These are phyloP conservation scores for Drosophila flavopinicola DNA, from an alignment of 2,888 invertebrate genomes.

Conservation along the genomic window DNA sequence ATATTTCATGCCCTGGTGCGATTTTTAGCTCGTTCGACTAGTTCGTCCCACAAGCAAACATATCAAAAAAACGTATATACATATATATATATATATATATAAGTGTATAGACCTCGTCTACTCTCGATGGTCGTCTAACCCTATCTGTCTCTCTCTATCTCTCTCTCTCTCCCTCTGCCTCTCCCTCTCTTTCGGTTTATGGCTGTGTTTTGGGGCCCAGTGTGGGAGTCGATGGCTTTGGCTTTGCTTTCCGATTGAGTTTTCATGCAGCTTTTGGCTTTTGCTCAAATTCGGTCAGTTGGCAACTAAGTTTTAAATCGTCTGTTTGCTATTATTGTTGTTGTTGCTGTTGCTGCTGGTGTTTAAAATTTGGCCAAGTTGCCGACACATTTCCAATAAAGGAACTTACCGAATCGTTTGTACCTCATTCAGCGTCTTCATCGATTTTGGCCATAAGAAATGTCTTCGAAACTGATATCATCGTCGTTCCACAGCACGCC, in stretches of 20 bases:
- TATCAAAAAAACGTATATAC: slow-evolving; percentile 36
- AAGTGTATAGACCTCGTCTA: slow-evolving; percentile 62
- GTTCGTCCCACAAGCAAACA: slow-evolving; percentile 71
- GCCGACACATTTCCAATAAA: slow-evolving; percentile 44
- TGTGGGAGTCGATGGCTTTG: slow-evolving; percentile 62
- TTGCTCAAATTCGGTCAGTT: slow-evolving; percentile 59
- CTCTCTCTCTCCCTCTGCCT: neutral
- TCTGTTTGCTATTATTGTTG: slow-evolving; percentile 22
- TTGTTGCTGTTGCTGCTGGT: slow-evolving; percentile 26
- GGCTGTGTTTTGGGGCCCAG: slow-evolving; percentile 47
- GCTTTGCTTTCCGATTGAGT: slow-evolving; percentile 61
- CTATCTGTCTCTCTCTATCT: neutral
- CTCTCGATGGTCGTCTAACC: slow-evolving; percentile 12
- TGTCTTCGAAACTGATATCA: slow-evolving; percentile 83
- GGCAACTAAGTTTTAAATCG: slow-evolving; percentile 43
- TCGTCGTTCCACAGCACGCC: slow-evolving; percentile 82
- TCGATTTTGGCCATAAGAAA: slow-evolving; percentile 72
- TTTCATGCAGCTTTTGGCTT: slow-evolving; percentile 46
- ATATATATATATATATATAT: slow-evolving; percentile 22
- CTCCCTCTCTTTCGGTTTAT: slow-evolving; percentile 30
- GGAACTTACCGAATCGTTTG: slow-evolving; percentile 46
- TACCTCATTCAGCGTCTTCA: slow-evolving; percentile 45
- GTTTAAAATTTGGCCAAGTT: slow-evolving; percentile 48
- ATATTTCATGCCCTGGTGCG: slow-evolving; percentile 72
- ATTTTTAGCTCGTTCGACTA: slow-evolving; percentile 73